Evolutionary conservation across 2,113 vertebrate species (phyloP), one percentile per base, ranked within the genome.

Genomic region (Camelus bactrianus): DNA sequence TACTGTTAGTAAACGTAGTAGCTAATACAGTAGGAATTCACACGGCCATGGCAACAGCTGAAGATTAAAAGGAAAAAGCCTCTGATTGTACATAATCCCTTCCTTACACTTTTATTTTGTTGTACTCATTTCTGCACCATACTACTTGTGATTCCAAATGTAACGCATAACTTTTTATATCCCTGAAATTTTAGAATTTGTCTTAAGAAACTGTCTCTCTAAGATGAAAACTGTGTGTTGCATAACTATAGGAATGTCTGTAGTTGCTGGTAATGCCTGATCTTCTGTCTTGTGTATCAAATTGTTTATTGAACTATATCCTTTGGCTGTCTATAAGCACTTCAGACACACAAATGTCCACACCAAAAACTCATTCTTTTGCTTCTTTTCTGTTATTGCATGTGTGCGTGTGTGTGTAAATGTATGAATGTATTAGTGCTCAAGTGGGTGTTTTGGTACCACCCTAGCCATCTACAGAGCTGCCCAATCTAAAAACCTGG

Each of bases 141-240:
- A 30, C 16, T 76, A 42, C 48, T 88, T 83, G 77, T 94, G 77
- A n/a, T 72, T 83, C 46, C 38, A 88, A n/a, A 54, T 13, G 35
- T 89, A 90, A 81, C 19, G 82, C 58, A 69, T 84, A 69, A 91
- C 79, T 95, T 88, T 84, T 10, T 20, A 56, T 56, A 62, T 73
- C 16, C 38, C 42, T 91, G 69, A 95, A 94, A 84, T 91, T 67
- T 96, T 89, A 83, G 2, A 84, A 0, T 96, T 94, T 93, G 38
- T 88, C 56, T 75, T 92, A 28, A 56, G 52, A 81, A 86, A 77
- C 26, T 85, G 5, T 85, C 26, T 81, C 19, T 83, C 13, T 93
- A 87, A 79, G 82, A 50, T 70, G 19, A 76, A 95, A 95, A 69
- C 28, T 30, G 38, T 60, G 28, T 38, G n/a, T 84, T 91, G 42